phyloP scores from a whole-genome alignment of 2,797 vertebrate species.

The Phalloptychus januarius region DNA sequence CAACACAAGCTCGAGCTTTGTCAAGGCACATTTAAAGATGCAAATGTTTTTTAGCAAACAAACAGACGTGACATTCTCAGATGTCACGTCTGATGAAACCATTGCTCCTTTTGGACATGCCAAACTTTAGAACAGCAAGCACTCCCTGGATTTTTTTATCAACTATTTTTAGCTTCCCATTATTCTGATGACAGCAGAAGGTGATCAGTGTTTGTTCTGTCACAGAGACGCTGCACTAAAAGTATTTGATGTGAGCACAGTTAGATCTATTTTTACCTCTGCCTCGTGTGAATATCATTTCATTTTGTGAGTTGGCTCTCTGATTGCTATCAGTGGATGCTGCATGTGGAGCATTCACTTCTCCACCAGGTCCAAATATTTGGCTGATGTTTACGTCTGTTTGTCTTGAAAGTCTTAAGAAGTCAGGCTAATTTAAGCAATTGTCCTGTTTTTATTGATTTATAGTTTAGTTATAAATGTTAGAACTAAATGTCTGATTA shows the following conservation, averaged over 20 bases:
- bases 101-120: conserved; percentile 34
- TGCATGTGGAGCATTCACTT: conserved; percentile 9
- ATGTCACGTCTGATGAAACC: neutral
- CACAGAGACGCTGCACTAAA: conserved; percentile 37
- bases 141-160: conserved; percentile 23
- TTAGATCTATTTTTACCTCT: conserved; percentile 72
- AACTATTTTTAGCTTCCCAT: conserved; percentile 65
- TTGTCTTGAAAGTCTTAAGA: neutral
- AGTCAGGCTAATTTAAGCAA: neutral
- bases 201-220: conserved; percentile 49
- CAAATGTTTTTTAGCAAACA: neutral
- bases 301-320: conserved; percentile 37
- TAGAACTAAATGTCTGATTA: neutral
- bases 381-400: neutral
- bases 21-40: neutral
- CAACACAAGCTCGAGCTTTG: neutral
- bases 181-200: conserved; percentile 35
- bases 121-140: conserved; percentile 29
- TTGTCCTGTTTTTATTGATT: neutral
- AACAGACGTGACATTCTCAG: neutral
- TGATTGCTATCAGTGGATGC: conserved; percentile 20
- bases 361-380: neutral
- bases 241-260: conserved; percentile 48
- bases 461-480: neutral
- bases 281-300: conserved; percentile 49